Percentiles rank a stretch among this genome's conserved stretches.
phyloP scores from a whole-genome alignment of 1,140 invertebrate genomes.

The Drosophila arizonae region DNA sequence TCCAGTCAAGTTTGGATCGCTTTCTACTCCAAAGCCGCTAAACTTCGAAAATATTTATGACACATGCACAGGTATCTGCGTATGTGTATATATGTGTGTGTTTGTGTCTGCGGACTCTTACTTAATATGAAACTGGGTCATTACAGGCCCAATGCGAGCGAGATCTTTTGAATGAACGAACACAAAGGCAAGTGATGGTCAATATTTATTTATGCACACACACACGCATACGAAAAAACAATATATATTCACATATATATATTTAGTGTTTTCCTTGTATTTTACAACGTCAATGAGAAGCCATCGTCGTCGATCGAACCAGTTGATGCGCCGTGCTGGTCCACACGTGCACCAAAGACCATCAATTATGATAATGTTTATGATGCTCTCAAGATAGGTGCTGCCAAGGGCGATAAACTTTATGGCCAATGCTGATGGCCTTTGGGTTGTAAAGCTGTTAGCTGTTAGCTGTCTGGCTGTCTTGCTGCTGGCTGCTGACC shows the following conservation, averaged over 20 bases:
- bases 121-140: constrained; percentile 74
- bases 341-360: constrained; percentile 55
- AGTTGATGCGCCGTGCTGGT: constrained; percentile 43
- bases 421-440: constrained; percentile 40
- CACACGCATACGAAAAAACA: constrained; percentile 14
- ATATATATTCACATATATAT: constrained; percentile 36
- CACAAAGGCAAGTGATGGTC: constrained; percentile 42
- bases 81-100: not conserved
- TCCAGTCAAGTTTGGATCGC: constrained; percentile 38
- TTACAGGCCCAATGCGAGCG: constrained; percentile 56
- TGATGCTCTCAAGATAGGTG: constrained; percentile 24
- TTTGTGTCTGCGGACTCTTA: constrained; percentile 36
- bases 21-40: constrained; percentile 57
- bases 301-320: constrained; percentile 43
- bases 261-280: constrained; percentile 20
- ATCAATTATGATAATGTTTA: constrained; percentile 47
- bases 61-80: constrained; percentile 34
- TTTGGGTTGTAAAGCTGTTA: constrained; percentile 34
- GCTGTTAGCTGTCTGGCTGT: not conserved
- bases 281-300: constrained; percentile 59
- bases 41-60: constrained; percentile 47
- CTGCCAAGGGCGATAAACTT: constrained; percentile 55
- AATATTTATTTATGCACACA: constrained; percentile 44
- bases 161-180: constrained; percentile 61
- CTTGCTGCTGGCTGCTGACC: not conserved